Percentiles rank a stretch among this genome's conserved stretches.
Conservation (phyloP, 2,113 vertebrate species). For the Corythaeola cristata region DNA sequence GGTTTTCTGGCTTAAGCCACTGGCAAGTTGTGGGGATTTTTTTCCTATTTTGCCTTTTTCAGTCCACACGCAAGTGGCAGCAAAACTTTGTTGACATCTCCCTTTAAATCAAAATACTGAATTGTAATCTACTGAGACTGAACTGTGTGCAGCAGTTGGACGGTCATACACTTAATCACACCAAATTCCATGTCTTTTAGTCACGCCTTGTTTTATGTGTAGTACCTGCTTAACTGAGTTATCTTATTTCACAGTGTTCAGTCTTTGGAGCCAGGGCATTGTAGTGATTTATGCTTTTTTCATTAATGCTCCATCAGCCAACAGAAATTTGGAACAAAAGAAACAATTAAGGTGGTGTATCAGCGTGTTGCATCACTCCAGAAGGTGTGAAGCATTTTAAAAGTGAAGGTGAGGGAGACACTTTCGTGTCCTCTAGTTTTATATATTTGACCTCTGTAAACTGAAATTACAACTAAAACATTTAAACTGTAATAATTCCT, state of each 20-base stretch:
- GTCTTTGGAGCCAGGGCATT: not conserved
- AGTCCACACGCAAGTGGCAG: not conserved
- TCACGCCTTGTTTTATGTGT: not conserved
- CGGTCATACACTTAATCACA: not conserved
- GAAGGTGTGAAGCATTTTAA: not conserved
- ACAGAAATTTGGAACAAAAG: not conserved
- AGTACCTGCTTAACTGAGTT: not conserved
- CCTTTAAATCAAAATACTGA: not conserved
- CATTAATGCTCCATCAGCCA: not conserved
- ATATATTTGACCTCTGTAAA: not conserved
- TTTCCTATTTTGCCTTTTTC: not conserved
- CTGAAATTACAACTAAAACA: not conserved
- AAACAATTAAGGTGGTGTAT: not conserved
- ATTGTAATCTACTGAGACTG: not conserved
- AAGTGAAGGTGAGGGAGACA: not conserved
- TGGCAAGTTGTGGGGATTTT: not conserved
- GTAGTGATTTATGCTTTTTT: not conserved
- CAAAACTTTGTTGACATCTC: not conserved
- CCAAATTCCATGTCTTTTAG: not conserved
- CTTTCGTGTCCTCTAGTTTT: not conserved
- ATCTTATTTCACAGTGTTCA: not conserved
- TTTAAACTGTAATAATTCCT: not conserved
- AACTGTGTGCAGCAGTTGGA: not conserved
- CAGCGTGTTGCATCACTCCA: accelerated
- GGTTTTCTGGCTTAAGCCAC: not conserved